Evolutionary conservation across 2,797 vertebrate species (phyloP).

Genomic region (Rhabdophis nuchalis): DNA sequence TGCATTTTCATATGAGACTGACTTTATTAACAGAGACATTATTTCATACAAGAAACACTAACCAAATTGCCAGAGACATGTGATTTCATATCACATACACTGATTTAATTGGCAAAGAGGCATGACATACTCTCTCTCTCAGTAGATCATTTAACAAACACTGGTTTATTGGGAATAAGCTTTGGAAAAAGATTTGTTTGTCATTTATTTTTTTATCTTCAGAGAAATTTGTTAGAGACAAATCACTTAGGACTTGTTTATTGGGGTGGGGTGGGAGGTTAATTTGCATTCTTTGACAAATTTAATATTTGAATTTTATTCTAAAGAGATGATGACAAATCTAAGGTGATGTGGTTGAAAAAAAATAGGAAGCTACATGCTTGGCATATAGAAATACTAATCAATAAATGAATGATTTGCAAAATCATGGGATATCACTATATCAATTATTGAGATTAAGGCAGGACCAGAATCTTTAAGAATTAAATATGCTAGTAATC

Average conservation of each 20-base stretch:
- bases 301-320: not conserved
- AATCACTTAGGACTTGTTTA: not conserved
- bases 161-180: not conserved
- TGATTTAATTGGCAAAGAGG: not conserved
- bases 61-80: not conserved
- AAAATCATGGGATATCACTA: not conserved
- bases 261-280: not conserved
- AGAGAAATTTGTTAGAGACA: not conserved
- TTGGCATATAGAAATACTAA: not conserved
- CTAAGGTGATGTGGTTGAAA: not conserved
- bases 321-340: not conserved
- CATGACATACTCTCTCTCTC: not conserved
- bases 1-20: not conserved
- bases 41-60: not conserved
- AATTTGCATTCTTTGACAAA: not conserved
- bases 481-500: not conserved
- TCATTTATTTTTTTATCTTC: not conserved
- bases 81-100: not conserved
- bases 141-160: not conserved
- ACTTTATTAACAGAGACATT: not conserved
- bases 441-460: not conserved
- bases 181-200: not conserved
- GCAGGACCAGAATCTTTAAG: not conserved
- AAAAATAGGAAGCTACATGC: not conserved
- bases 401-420: not conserved